These are phyloP conservation scores for Stratiomys singularior DNA, from an alignment of 2,888 invertebrate genomes.

Conservation along the genomic window DNA sequence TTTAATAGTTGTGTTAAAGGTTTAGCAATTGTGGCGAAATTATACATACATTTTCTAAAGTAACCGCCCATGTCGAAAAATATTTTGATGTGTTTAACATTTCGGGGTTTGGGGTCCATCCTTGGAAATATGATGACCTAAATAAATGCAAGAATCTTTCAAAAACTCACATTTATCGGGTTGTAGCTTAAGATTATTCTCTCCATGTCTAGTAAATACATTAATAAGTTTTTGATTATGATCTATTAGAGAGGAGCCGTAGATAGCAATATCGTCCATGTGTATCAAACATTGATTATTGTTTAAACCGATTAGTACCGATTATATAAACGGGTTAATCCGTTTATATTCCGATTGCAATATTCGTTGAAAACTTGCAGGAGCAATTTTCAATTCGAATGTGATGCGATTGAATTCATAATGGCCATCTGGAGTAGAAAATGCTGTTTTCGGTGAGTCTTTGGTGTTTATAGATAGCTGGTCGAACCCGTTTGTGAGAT, in stretches of 20 bases:
- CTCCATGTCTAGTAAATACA: conserved; percentile 54
- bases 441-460: conserved; percentile 60
- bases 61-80: conserved; percentile 57
- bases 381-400: conserved; percentile 62
- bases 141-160: conserved; percentile 51
- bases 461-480: conserved; percentile 57
- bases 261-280: conserved; percentile 59
- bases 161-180: conserved; percentile 43
- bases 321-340: no score
- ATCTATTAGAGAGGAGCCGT: conserved; percentile 55
- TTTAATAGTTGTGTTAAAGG: conserved; percentile 26
- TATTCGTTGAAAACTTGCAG: conserved; percentile 60
- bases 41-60: conserved; percentile 60
- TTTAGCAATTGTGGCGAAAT: conserved; percentile 50
- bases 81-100: conserved; percentile 55
- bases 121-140: conserved; percentile 56
- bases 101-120: conserved; percentile 55
- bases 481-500: conserved; percentile 60
- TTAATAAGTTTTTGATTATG: conserved; percentile 53
- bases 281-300: conserved; percentile 58
- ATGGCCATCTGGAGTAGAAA: conserved; percentile 57
- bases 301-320: conserved; percentile 51
- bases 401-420: conserved; percentile 59
- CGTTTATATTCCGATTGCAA: conserved; percentile 59
- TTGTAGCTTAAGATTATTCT: conserved; percentile 54